Base-by-base conservation (phyloP, 2,888 invertebrate genomes). In the Margaritifera margaritifera region DNA sequence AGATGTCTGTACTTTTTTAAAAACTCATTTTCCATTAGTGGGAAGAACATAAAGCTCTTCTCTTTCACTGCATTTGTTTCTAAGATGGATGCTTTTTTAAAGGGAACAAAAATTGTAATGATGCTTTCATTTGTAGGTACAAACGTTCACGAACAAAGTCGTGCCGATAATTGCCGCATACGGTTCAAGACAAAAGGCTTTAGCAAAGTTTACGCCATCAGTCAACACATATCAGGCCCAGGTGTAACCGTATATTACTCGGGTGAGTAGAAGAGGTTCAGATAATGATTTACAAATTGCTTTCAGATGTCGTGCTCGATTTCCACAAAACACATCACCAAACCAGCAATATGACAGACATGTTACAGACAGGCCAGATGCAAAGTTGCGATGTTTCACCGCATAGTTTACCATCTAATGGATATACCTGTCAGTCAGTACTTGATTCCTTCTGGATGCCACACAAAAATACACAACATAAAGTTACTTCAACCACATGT, bases 191-290 rank as follows among this genome's bases (percentile, higher is more conserved):
- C 93, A 1, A 92, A 93, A 2, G 92, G 93, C 62, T 92, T 92
- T 63, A 92, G 93, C 52, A 93, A 93, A 84, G 88, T 95, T 24
- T 93, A 93, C 82, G 94, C 94, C 0, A 87, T 94, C 58, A 93
- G 92, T 82, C 92, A 93, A 69, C 93, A 93, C 77, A 92, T 93
- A 62, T 92, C 93, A 73, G 92, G 93, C 18, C 94, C 94, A n/a
- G 95, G 95, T 42, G 90, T 92, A 62, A 90, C 93, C n/a, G 88
- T 95, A 6, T 95, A 95, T 81, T 93, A 92, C 82, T 94, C 95
- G 77, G 92, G 93, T 93, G 89, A 80, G 75, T 70, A 31, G n/a
- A 42, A 22, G 22, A 53, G 15, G 42, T 50, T 31, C 31, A 20
- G 27, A 11, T 64, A 22, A 55, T 42, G 64, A 15, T 24, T 55